Base-by-base conservation (phyloP, 2,113 vertebrate genomes). In the Balaenoptera acutorostrata region DNA sequence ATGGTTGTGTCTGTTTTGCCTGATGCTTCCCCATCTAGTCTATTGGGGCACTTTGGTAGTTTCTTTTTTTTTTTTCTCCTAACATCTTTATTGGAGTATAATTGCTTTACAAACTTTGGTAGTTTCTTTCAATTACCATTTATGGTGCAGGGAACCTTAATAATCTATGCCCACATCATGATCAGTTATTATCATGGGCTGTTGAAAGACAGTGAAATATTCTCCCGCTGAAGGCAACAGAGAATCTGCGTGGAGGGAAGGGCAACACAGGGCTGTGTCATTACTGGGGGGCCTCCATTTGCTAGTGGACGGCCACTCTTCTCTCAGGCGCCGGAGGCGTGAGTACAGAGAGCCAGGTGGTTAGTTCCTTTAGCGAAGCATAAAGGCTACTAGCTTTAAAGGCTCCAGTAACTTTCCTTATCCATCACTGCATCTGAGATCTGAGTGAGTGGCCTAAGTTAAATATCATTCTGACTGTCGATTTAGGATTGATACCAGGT, bases 211-310 rank as follows among this genome's bases (percentile, higher is more conserved):
- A 25, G 18, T 12, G 41, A 33, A 5, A 5, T 61, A n/a, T 83
- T 68, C 46, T 87, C 84, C 72, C n/a, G 7, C 6, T n/a, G 86
- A 87, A 92, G 59, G n/a, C 29, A 17, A 36, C 14, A 36, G 52
- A 95, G 81, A 63, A 44, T 63, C 49, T 39, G 17, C 66, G 12
- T 57, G 41, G 8, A 55, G 36, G 7, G 5, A 27, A 81, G 84
- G 39, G 25, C 52, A 55, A 33, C 21, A 0, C 2, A 29, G 46
- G 5, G 14, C 6, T 18, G 5, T 77, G 41, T 69, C 52, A 15
- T n/a, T 55, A 5, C 6, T 33, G 4, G 3, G 3, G 61, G 39
- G 10, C 7, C 55, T 31, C 21, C 4, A 0, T 29, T 14, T 36
- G 44, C 23, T 44, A n/a, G 27, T 1, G 0, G 27, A 66, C 3